Evolutionary conservation across 1,140 invertebrate genomes (phyloP), one percentile per base, ranked within the genome.

Genomic region (Drosophila teissieri): DNA sequence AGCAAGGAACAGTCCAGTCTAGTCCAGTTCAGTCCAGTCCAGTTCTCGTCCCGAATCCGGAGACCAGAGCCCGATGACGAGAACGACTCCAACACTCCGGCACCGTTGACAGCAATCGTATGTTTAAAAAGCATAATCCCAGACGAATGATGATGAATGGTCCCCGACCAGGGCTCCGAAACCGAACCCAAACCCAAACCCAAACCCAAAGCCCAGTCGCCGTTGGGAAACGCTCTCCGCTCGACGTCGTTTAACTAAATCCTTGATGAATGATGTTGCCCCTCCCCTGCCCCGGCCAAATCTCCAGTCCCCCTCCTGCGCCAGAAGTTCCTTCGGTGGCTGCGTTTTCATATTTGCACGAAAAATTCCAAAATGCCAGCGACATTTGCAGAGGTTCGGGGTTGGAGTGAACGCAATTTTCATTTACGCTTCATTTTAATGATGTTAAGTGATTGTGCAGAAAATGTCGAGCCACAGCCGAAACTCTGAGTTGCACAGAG

Each of bases 71-170:
- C 69, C 37, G 56, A 57, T 40, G 56, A 68, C 57, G 53, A 65
- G 10, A 73, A 61, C 73, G 73, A 83, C 79, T 82, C 78, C 69
- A 54, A 78, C 65, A 84, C 84, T 51, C n/a, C 83, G 84, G 73
- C 84, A 78, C 78, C 84, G 84, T 89, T 89, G 84, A 89, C 84
- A 89, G 84, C 85, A 89, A 89, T 89, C 84, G 85, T 89, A 89
- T 89, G 84, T 89, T 89, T 89, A 89, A 89, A 88, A 88, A 89
- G 84, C 84, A 88, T 88, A 88, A 88, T 88, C 84, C 84, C 80
- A 84, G 84, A 89, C 84, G 84, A 88, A 88, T 88, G 84, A 88
- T 88, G 84, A 88, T 88, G 84, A 88, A 88, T 88, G 84, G 84
- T 80, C 73, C 46, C 64, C 27, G 55, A 46, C 65, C 49, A 40